Evolutionary conservation across 2,113 vertebrate genomes (phyloP), one percentile per base, ranked within the genome.

Genomic region (Bos indicus): DNA sequence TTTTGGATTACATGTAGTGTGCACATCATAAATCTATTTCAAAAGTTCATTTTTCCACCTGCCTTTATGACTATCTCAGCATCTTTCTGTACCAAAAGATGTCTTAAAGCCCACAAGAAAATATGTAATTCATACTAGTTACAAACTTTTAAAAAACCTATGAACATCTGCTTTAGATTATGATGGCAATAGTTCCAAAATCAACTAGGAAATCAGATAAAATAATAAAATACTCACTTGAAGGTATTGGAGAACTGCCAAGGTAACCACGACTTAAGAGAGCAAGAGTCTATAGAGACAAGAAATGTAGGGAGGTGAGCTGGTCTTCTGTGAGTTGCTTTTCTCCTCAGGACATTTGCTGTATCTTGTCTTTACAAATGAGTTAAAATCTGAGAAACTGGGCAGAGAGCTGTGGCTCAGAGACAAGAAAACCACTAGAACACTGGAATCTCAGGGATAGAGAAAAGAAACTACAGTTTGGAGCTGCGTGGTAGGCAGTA

Each of bases 151-250:
- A 77, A 74, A 94, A 96, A 97, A 77, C 81, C 40, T 94, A 46
- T n/a, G 57, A 57, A 84, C 88, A 98, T 97, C 97, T 96, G 95
- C 62, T 97, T 97, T 94, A 64, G 74, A 87, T 96, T 80, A 93
- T 90, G 64, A 87, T 85, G 74, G 80, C 84, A 94, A 95, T 74
- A 85, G 74, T 92, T 97, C 91, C 97, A 95, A 97, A 96, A 92
- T 94, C 88, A 97, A 97, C 91, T 92, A 90, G 71, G 21, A 98
- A 96, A 97, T 97, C 77, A 97, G 81, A 96, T 95, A 96, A 98
- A 98, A 97, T 86, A 40, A 52, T 94, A 83, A 94, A 64, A 95
- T 74, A 85, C 90, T 97, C 87, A 98, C 85, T 95, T 62, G 93
- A 85, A 97, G 85, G 74, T 90, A 67, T 62, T 98, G 91, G 95